These are phyloP conservation scores for Clanis bilineata DNA, from an alignment of 2,888 invertebrate species.

Conservation along the genomic window DNA sequence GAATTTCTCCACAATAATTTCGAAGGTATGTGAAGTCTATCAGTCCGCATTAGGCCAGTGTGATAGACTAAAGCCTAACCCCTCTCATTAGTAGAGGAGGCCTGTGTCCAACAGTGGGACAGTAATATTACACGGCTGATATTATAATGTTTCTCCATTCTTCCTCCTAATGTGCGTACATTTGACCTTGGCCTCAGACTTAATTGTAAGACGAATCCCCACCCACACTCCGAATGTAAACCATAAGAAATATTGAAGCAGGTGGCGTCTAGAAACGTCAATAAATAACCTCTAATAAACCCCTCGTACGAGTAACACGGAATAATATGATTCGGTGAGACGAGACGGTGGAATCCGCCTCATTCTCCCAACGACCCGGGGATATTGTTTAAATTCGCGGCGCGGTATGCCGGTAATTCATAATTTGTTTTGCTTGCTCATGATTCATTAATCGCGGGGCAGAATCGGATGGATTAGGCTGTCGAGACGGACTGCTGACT, in stretches of 20 bases:
- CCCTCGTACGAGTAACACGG: conserved; percentile 17
- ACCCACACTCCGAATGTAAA: conserved; percentile 17
- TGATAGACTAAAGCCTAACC: too few relatives aligned
- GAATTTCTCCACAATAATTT: too few relatives aligned
- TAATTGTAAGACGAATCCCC: not conserved
- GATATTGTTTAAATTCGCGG: conserved; percentile 47
- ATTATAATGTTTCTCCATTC: not conserved
- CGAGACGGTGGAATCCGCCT: conserved; percentile 3
- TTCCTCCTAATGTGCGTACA: not conserved
- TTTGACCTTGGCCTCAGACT: not conserved
- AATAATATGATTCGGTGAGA: conserved; percentile 20
- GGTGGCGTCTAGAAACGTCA: conserved; percentile 16
- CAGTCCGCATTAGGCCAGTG: too few relatives aligned
- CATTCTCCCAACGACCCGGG: conserved; percentile 25
- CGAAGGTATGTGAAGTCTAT: too few relatives aligned
- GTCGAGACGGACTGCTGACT: too few relatives aligned
- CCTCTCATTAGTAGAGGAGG: too few relatives aligned
- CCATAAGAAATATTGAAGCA: conserved; percentile 16
- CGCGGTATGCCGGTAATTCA: conserved; percentile 44
- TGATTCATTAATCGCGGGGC: too few relatives aligned
- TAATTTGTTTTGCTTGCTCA: conserved; percentile 44
- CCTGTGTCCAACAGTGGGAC: too few relatives aligned
- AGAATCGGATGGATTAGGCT: too few relatives aligned
- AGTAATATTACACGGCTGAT: too few relatives aligned
- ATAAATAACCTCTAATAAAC: conserved; percentile 20